Percentiles rank a stretch among this genome's conserved stretches.
Conservation (phyloP, 1,140 invertebrate genomes). For the Rhagoletis zephyria region DNA sequence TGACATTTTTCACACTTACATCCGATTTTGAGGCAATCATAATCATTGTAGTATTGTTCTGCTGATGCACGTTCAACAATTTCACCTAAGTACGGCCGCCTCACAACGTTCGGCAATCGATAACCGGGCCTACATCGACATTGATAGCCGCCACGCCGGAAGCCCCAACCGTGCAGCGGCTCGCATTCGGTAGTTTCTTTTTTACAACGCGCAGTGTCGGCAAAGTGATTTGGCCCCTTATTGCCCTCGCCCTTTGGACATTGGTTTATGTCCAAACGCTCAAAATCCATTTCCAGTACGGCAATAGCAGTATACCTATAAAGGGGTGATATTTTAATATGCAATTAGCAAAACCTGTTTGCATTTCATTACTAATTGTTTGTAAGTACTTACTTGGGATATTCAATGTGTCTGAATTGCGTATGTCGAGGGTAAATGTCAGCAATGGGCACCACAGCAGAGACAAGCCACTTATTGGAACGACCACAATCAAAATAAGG, state of each 20-base stretch:
- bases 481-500: conserved; percentile 97
- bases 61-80: conserved; percentile 92
- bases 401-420: conserved; percentile 94
- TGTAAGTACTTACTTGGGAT: conserved; percentile 86
- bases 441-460: conserved; percentile 92
- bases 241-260: conserved; percentile 93
- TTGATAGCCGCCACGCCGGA: conserved; percentile 94
- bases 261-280: conserved; percentile 97
- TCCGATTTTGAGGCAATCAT: conserved; percentile 92
- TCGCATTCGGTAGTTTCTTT: conserved; percentile 96
- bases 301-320: conserved; percentile 91
- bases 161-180: conserved; percentile 95
- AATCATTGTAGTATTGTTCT: conserved; percentile 93
- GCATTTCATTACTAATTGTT: background rate
- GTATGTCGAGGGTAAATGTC: conserved; percentile 97
- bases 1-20: conserved; percentile 79
- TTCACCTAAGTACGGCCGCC: conserved; percentile 92
- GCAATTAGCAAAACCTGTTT: background rate
- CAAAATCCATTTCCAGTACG: conserved; percentile 96
- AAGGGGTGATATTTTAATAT: background rate
- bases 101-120: conserved; percentile 87
- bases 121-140: conserved; percentile 93
- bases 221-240: conserved; percentile 89
- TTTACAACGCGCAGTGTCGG: conserved; percentile 92
- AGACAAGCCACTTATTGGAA: conserved; percentile 95